A percentile compares a stretch with the other conserved stretches of the same genome.
Evolutionary conservation across 2,797 vertebrate species (phyloP).

Genomic region (Graptemys geographica): DNA sequence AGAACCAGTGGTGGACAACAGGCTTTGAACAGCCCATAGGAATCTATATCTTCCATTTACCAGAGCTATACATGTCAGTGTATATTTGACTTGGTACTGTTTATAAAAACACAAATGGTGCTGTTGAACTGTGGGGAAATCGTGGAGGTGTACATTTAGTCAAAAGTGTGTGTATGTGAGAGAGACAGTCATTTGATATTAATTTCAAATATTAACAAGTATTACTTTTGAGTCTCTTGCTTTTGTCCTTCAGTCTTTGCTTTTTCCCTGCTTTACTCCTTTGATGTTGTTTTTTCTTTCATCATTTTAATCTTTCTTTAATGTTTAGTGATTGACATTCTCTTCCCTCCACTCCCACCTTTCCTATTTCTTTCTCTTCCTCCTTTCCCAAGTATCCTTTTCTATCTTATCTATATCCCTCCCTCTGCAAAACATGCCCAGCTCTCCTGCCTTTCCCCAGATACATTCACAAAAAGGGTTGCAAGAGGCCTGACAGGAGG

Average conservation of each 20-base stretch:
- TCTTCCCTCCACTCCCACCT: not conserved
- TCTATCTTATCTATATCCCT: not conserved
- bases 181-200: no score
- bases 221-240: no score
- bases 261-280: not conserved
- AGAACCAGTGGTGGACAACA: not conserved
- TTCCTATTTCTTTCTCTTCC: not conserved
- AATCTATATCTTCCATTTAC: accelerated
- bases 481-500: not conserved
- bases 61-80: accelerated
- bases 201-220: no score
- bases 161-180: no score
- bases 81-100: not conserved
- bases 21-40: not conserved
- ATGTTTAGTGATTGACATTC: not conserved
- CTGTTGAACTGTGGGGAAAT: not conserved
- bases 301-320: not conserved
- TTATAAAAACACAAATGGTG: not conserved
- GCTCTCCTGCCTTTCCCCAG: not conserved
- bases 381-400: not conserved
- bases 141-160: no score
- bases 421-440: not conserved
- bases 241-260: no score
- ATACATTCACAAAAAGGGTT: no score
- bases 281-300: not conserved